Evolutionary conservation across 1,140 invertebrate species (phyloP), one percentile per base, ranked within the genome.

Genomic region (Sinella curviseta): DNA sequence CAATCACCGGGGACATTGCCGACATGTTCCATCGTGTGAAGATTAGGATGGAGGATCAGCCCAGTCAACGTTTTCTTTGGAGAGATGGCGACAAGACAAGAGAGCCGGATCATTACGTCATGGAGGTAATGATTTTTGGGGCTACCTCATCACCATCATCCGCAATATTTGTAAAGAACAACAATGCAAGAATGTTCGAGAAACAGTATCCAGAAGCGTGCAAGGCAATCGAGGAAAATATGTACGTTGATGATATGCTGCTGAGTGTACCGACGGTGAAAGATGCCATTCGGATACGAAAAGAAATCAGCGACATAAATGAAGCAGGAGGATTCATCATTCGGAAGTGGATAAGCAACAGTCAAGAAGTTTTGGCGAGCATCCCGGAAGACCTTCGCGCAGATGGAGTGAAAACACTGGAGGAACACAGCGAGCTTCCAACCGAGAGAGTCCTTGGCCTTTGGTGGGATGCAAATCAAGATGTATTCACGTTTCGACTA

Each of bases 101-200:
- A 4, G 55, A 60, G 55, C 74, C 57, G 1, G 28, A 54, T n/a
- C 36, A 35, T 1, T 82, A 77, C 67, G 34, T 70, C 20, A 77
- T 82, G 81, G 16, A 70, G 24, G 78, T 82, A 20, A 75, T 77
- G 31, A 80, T 76, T n/a, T n/a, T n/a, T n/a, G n/a, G n/a, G n/a
- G n/a, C n/a, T n/a, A n/a, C n/a, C n/a, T n/a, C n/a, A n/a, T 80
- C 33, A 20, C 79, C 78, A 17, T 60, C 74, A 0, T 31, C 12
- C 31, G 70, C 70, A 16, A 16, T 30, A 16, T 8, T 8, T 1
- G 70, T 34, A 30, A 36, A 74, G 24, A 34, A 74, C 34, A 16
- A 2, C 4, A 36, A 74, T 17, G 70, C 70, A 4, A 36, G 8
- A 4, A 8, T 8, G 34, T 17, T 17, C 30, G 14, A 8, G 8